Conservation (phyloP, 2,797 vertebrate genomes). For the Ctenosaura bakeri region DNA sequence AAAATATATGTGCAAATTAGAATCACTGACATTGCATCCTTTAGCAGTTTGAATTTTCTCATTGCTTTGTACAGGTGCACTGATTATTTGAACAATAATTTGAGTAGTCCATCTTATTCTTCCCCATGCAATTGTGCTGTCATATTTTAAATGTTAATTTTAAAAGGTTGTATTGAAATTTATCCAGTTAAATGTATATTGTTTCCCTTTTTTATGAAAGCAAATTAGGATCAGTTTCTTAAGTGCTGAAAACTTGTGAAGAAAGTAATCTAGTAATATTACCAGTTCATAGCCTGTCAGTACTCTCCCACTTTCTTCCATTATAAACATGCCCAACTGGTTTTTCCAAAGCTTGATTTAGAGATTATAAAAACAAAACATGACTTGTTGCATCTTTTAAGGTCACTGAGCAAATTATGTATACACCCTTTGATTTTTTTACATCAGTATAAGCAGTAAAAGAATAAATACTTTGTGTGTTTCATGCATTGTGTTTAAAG, state of each 20-base stretch:
- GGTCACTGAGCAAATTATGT: not conserved
- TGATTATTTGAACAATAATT: not conserved
- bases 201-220: not conserved
- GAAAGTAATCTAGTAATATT: not conserved
- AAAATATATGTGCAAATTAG: not conserved
- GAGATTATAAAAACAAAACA: not conserved
- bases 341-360: not conserved
- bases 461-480: not conserved
- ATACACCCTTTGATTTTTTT: constrained; percentile 2
- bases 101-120: not conserved
- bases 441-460: constrained; percentile 4
- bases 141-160: not conserved
- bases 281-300: not conserved
- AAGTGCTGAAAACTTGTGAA: not conserved
- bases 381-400: not conserved
- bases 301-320: not conserved
- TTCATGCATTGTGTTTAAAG: constrained; percentile 16
- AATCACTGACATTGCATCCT: not conserved
- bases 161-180: not conserved
- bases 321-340: not conserved
- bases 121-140: not conserved
- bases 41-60: not conserved
- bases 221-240: not conserved
- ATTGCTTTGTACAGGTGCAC: not conserved
- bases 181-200: not conserved